These are phyloP conservation scores for Elanus axillaris DNA, from an alignment of 2,113 vertebrate genomes.

Conservation along the genomic window DNA sequence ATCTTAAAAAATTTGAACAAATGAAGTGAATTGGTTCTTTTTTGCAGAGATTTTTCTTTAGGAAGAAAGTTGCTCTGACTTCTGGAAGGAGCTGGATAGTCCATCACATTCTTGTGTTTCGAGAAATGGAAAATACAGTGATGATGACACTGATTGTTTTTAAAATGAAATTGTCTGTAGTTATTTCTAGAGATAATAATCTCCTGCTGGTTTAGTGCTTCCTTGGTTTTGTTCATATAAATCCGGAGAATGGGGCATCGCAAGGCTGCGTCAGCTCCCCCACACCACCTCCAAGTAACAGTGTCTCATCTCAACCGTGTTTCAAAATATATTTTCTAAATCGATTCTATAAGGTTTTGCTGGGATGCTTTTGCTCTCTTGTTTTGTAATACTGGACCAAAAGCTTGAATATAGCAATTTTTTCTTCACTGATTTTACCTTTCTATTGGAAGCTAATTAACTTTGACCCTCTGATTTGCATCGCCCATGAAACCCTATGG, in stretches of 20 bases:
- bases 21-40: background rate
- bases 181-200: constrained; percentile 44
- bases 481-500: rapidly evolving
- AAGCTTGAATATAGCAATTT: background rate
- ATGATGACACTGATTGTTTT: background rate
- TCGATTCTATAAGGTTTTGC: background rate
- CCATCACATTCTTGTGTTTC: background rate
- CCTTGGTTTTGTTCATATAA: constrained; percentile 13
- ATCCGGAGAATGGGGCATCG: background rate
- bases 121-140: constrained; percentile 3
- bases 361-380: background rate
- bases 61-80: background rate
- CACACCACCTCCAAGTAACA: background rate
- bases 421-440: background rate
- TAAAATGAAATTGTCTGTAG: constrained; percentile 33
- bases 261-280: background rate
- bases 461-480: background rate
- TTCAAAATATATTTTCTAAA: background rate
- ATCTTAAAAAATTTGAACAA: background rate
- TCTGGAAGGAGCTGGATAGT: constrained; percentile 9
- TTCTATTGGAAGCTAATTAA: background rate
- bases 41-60: background rate
- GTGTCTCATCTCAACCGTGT: background rate
- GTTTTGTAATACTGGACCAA: background rate
- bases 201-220: constrained; percentile 43